phyloP scores from a whole-genome alignment of 2,113 vertebrate genomes.

The Acrocephalus kingi region DNA sequence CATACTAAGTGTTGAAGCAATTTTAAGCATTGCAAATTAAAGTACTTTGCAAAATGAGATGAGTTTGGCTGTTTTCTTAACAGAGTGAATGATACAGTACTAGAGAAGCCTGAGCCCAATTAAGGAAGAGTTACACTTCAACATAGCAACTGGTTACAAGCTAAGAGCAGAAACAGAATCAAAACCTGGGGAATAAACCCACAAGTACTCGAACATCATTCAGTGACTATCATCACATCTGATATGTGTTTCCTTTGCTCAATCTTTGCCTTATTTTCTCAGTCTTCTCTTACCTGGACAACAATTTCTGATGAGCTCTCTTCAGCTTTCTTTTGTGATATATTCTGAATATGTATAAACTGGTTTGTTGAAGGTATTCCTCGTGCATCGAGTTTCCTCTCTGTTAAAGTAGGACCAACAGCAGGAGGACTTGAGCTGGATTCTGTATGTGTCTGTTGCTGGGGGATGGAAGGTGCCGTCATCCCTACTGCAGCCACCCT shows the following conservation, averaged over 20 bases:
- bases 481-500: constrained; percentile 64
- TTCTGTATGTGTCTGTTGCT: constrained; percentile 82
- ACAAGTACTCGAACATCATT: neutral
- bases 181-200: neutral
- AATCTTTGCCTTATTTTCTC: neutral
- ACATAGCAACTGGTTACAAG: neutral
- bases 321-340: constrained; percentile 83
- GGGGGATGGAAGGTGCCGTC: constrained; percentile 69
- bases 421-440: constrained; percentile 74
- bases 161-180: neutral
- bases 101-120: neutral
- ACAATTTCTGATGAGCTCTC: constrained; percentile 81
- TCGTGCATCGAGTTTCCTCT: constrained; percentile 72
- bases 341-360: constrained; percentile 85
- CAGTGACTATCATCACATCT: neutral
- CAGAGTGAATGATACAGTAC: neutral
- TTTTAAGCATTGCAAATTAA: neutral
- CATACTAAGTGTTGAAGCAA: neutral
- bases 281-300: constrained; percentile 85
- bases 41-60: neutral
- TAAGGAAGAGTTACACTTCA: neutral
- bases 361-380: constrained; percentile 72
- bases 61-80: neutral
- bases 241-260: neutral
- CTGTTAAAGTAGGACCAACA: constrained; percentile 62